Base-by-base conservation (phyloP, 2,113 vertebrate genomes). In the Percopsis transmontana region DNA sequence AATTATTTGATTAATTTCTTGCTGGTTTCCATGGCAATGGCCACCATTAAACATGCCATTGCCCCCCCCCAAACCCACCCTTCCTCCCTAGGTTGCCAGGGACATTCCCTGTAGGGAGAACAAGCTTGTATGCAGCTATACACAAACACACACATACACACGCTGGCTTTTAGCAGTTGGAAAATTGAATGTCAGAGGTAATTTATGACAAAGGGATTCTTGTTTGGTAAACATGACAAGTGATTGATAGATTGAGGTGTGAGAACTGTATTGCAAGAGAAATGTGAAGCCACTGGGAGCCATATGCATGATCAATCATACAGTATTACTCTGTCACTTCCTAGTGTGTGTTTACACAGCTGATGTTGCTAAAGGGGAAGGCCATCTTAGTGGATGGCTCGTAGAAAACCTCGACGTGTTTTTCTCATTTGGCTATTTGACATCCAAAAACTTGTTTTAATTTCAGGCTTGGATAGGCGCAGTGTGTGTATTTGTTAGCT, bases 11-110 rank as follows among this genome's bases (percentile, higher is more conserved):
- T 72, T 48, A 56, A 59, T 68, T 66, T 42, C 62, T 72, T 62
- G 27, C 42, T 40, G 59, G 83, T 82, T 84, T 69, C 76, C 67
- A 80, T 76, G 72, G 71, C 42, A 56, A 76, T 58, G 15, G 53
- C 39, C 52, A 55, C 13, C 15, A 19, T 48, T 59, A 60, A 72
- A 66, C 61, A 63, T 38, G 61, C 52, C 55, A 59, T 53, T 71
- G 74, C 48, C 77, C 39, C 62, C 42, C 27, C n/a, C n/a, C n/a
- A n/a, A n/a, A n/a, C n/a, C n/a, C n/a, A n/a, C n/a, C n/a, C 27
- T 33, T 33, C 5, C 27, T 6, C 27, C 8, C 5, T 66, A 50
- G 1, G 20, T 79, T 68, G 76, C 67, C 67, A 75, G 68, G 77
- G 70, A 79, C 54, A 75, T 71, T 83, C 66, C 76, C 23, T 9